phyloP scores from a whole-genome alignment of 2,797 vertebrate genomes.

The Girardinus metallicus region DNA sequence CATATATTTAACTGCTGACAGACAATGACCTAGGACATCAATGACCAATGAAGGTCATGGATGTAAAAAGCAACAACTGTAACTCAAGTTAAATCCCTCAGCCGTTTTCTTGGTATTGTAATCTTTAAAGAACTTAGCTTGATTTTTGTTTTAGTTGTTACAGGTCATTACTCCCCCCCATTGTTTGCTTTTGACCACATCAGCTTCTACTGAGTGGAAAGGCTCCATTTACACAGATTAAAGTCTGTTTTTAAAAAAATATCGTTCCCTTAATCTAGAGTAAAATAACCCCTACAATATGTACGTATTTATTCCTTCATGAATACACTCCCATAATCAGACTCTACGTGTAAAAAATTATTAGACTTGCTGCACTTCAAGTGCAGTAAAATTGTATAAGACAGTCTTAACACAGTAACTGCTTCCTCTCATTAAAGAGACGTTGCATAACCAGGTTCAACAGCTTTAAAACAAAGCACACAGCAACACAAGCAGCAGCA shows the following conservation, averaged over 20 bases:
- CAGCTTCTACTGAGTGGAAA: not conserved
- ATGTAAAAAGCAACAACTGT: not conserved
- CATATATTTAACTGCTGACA: constrained; percentile 21
- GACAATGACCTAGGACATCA: not conserved
- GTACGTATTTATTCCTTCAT: not conserved
- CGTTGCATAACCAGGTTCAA: constrained; percentile 40
- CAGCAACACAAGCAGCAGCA: constrained; percentile 32
- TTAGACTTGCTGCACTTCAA: constrained; percentile 13
- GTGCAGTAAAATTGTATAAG: constrained; percentile 43
- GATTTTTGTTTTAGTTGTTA: not conserved
- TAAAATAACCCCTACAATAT: not conserved
- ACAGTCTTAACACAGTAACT: constrained; percentile 46
- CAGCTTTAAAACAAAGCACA: constrained; percentile 11
- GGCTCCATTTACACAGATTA: not conserved
- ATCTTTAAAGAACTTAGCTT: not conserved
- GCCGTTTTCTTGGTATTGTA: not conserved
- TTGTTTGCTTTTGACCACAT: not conserved
- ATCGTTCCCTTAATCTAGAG: not conserved
- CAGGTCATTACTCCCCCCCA: not conserved
- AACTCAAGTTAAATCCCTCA: not conserved
- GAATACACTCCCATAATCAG: not conserved
- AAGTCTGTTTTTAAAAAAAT: not conserved
- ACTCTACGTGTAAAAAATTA: not conserved
- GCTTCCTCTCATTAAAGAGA: constrained; percentile 36
- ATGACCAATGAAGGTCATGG: not conserved